These are phyloP conservation scores for Microtus californicus DNA, from an alignment of 2,797 vertebrate species.

Conservation along the genomic window DNA sequence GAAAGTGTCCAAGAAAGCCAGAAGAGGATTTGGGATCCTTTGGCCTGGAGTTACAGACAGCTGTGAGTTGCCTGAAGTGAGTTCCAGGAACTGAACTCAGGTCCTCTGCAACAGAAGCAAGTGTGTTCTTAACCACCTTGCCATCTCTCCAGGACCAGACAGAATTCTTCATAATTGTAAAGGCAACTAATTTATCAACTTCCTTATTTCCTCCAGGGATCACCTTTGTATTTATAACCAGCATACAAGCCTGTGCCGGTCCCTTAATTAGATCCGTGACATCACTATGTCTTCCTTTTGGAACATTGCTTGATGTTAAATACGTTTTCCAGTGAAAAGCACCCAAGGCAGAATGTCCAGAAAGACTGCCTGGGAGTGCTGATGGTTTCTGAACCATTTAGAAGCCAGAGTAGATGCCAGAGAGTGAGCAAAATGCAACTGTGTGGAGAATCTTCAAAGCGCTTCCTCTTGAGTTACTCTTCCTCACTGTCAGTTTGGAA, in stretches of 20 bases:
- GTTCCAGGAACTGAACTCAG: background rate
- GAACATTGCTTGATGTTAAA: background rate
- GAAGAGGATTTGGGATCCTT: background rate
- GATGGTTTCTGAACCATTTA: conserved; percentile 54
- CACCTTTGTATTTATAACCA: background rate
- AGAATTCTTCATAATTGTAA: conserved; percentile 21
- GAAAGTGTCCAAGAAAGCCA: background rate
- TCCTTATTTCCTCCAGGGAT: conserved; percentile 11
- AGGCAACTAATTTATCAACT: background rate
- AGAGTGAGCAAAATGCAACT: conserved; percentile 63
- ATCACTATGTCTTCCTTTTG: conserved; percentile 12
- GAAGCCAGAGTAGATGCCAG: conserved; percentile 59
- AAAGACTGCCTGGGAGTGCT: background rate
- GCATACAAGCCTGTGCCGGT: background rate
- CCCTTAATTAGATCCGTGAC: conserved; percentile 10
- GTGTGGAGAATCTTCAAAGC: conserved; percentile 64
- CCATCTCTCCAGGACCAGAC: background rate
- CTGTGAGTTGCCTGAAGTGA: background rate
- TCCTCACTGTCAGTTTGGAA: conserved; percentile 60
- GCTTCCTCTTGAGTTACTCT: conserved; percentile 70
- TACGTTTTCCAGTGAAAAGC: conserved; percentile 58
- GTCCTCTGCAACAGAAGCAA: background rate
- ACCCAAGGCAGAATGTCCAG: conserved; percentile 33
- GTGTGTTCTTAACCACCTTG: background rate
- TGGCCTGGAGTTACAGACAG: background rate